These are phyloP conservation scores for Cydia amplana DNA, from an alignment of 1,140 invertebrate genomes.

Conservation along the genomic window DNA sequence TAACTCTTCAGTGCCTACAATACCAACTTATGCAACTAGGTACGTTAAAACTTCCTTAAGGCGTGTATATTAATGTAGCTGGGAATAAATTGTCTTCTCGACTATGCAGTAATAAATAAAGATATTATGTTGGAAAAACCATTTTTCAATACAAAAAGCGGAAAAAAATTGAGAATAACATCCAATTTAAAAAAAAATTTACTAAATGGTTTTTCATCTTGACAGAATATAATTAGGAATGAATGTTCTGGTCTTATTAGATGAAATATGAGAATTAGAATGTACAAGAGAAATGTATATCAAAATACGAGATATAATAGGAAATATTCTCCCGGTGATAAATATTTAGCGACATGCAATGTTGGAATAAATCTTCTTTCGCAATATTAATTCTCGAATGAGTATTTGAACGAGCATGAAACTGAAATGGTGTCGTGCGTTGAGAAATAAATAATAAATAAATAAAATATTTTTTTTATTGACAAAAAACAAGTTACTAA, in stretches of 20 bases:
- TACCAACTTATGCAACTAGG: constrained; percentile 40
- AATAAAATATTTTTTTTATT: too few species aligned
- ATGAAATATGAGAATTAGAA: too few species aligned
- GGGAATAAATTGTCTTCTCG: neutral
- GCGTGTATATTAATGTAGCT: constrained; percentile 7
- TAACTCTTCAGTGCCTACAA: constrained; percentile 46
- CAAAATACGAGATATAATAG: neutral
- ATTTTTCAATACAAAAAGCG: neutral
- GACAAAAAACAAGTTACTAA: too few species aligned
- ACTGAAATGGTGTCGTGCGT: constrained; percentile 60
- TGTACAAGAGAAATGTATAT: neutral
- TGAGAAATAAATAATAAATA: too few species aligned
- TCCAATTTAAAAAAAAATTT: too few species aligned
- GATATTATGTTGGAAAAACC: neutral
- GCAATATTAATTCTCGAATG: constrained; percentile 40
- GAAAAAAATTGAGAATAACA: too few species aligned
- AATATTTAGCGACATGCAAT: constrained; percentile 9
- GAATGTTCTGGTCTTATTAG: too few species aligned
- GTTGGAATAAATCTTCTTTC: constrained; percentile 24
- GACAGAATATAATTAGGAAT: too few species aligned
- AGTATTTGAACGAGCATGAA: constrained; percentile 65
- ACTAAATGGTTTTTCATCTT: too few species aligned
- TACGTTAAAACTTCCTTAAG: constrained; percentile 1
- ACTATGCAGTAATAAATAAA: neutral
- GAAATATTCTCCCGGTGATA: neutral